Base-by-base conservation (phyloP, 2,888 invertebrate species). In the Eurytoma adleriae region DNA sequence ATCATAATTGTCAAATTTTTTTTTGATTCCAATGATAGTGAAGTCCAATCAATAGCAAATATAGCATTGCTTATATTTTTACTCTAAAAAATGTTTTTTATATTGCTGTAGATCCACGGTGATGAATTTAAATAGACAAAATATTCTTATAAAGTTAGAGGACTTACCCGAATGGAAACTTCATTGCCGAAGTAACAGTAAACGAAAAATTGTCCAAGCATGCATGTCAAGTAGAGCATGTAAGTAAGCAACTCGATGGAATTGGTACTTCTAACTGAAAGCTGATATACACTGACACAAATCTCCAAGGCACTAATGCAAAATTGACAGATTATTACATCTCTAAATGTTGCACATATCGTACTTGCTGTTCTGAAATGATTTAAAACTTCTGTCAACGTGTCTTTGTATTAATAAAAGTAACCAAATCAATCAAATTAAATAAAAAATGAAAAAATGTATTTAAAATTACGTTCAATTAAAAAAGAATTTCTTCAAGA, bases 111-210 rank as follows among this genome's bases (percentile, higher is more conserved):
- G n/a, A n/a, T n/a, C n/a, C n/a, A 27, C 14, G 4, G 12, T 61
- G n/a, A n/a, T 24, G 27, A 7, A 24, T 61, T 27, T 27, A 24
- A 0, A 16, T 3, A 7, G 14, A 0, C 30, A 0, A 30, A 30
- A 27, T 1, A 30, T 64, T 57, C 18, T 12, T 48, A n/a, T 40
- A 5, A 1, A 14, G 30, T 14, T 13, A 16, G 0, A 20, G 14
- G 24, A 71, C 24, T 66, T 16, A 80, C 80, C 20, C 72, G 48
- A 16, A 76, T 1, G 2, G 24, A 71, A 0, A 80, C 54, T 68
- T 80, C 76, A 16, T 80, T 80, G 2, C 76, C 80, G 20, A 72
- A 72, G 24, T 74, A 80, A 12, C 80, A 76, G 24, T 76, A 80
- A 1, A 76, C 52, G n/a, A 76, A 80, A 70, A 80, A 76, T 48